Evolutionary conservation across 1,140 invertebrate genomes (phyloP).

Genomic region (Ptiloglossa arizonensis): DNA sequence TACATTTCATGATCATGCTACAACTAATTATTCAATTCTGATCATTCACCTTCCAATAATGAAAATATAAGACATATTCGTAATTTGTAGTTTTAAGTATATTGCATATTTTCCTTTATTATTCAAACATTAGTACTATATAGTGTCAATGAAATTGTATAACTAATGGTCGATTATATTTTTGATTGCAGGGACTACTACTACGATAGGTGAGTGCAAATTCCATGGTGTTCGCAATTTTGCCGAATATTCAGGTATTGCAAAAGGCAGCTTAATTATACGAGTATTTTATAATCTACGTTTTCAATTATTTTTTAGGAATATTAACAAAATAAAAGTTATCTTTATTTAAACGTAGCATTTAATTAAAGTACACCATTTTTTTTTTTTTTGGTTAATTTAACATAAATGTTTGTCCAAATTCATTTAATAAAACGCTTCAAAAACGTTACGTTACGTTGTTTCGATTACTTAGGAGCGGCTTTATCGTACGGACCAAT

Average conservation of each 20-base stretch:
- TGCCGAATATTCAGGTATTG: background rate
- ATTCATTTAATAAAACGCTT: background rate
- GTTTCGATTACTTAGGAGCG: background rate
- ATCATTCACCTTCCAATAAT: no score
- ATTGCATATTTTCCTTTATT: background rate
- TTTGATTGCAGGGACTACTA: conserved; percentile 77
- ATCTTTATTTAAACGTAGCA: background rate
- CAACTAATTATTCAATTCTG: background rate
- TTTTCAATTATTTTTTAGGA: background rate
- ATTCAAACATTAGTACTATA: background rate
- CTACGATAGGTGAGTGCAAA: conserved; percentile 74
- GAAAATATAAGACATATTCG: background rate
- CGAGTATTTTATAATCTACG: background rate
- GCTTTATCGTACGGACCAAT: background rate
- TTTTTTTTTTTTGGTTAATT: background rate
- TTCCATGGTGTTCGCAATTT: background rate
- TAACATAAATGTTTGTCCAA: background rate
- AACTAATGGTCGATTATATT: conserved; percentile 35
- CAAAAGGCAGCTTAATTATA: background rate
- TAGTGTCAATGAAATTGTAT: background rate
- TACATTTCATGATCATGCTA: no score
- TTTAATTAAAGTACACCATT: background rate
- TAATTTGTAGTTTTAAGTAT: no score
- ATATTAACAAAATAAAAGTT: no score
- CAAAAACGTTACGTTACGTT: background rate